Conservation (phyloP, 1,140 invertebrate genomes). For the Anastrepha obliqua region DNA sequence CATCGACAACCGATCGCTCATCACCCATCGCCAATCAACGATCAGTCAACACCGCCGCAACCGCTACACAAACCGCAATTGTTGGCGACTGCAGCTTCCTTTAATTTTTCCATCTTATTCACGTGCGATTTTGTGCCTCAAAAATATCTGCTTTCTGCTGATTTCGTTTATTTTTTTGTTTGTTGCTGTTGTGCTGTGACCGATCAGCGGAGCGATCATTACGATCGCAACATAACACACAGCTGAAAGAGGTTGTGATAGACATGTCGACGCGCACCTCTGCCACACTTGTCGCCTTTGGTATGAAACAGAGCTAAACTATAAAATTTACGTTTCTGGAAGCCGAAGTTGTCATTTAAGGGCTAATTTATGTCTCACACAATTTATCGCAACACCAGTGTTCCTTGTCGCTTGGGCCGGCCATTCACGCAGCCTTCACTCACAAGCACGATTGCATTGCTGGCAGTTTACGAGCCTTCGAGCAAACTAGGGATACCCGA, state of each 20-base stretch:
- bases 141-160: conserved; percentile 47
- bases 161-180: no score
- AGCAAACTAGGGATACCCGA: conserved; percentile 71
- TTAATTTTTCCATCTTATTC: background rate
- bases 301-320: background rate
- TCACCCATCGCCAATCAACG: background rate
- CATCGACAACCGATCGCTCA: background rate
- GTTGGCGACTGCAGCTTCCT: conserved; percentile 13
- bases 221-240: background rate
- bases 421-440: background rate
- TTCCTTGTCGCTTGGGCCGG: no score
- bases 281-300: conserved; percentile 14
- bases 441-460: background rate
- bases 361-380: conserved; percentile 41
- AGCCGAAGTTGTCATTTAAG: conserved; percentile 73
- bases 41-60: background rate
- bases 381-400: background rate
- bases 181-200: background rate
- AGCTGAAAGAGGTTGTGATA: background rate
- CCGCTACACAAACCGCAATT: conserved; percentile 54
- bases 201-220: background rate
- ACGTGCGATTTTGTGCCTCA: conserved; percentile 8
- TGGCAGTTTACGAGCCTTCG: conserved; percentile 38
- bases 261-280: background rate
- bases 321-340: conserved; percentile 24